Evolutionary conservation across 2,797 vertebrate genomes (phyloP).

Genomic region (Tachyglossus aculeatus): DNA sequence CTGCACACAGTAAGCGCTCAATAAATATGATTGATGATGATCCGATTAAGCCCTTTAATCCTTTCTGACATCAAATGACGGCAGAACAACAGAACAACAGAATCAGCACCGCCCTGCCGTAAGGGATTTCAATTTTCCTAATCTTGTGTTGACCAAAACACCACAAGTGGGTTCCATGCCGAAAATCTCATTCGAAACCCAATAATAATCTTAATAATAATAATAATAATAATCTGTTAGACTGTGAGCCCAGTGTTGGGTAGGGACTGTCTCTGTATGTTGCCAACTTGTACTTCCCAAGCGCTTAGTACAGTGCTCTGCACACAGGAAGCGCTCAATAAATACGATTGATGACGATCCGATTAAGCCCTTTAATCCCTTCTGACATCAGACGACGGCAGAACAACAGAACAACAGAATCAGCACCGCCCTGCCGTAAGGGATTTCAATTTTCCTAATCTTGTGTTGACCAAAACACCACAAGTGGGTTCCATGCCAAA

Average conservation of each 20-base stretch:
- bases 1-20: too few species aligned
- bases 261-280: too few species aligned
- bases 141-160: not conserved
- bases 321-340: too few species aligned
- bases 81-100: fast-evolving
- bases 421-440: not conserved
- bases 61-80: not conserved
- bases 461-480: not conserved
- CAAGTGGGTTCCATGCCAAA: not conserved
- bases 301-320: too few species aligned
- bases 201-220: too few species aligned
- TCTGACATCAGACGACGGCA: not conserved
- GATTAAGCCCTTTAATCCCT: not conserved
- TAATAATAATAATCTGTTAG: too few species aligned
- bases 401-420: not conserved
- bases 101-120: not conserved
- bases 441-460: fast-evolving
- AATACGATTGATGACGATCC: too few species aligned
- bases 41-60: not conserved
- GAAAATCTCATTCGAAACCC: too few species aligned
- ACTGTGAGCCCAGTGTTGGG: too few species aligned
- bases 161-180: not conserved
- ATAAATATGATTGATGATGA: too few species aligned
- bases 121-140: not conserved
- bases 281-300: too few species aligned